phyloP scores from a whole-genome alignment of 2,888 invertebrate species.

The Diadegma fenestrale region DNA sequence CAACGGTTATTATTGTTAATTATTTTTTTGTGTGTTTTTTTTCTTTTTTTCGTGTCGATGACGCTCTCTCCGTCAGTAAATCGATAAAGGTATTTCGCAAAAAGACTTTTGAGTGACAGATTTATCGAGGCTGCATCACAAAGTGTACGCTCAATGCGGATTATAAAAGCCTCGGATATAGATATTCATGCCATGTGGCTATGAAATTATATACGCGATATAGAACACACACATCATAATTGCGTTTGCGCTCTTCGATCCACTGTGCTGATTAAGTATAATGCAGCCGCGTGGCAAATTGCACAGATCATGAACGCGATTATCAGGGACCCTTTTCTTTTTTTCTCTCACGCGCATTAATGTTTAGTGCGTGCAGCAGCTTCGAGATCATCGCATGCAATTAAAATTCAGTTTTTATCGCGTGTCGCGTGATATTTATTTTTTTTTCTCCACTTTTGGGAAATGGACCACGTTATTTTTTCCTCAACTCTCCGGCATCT shows the following conservation, averaged over 20 bases:
- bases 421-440: slow-evolving; percentile 56
- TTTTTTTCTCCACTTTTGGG: slow-evolving; percentile 38
- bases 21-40: background rate
- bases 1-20: slow-evolving; percentile 5
- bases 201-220: slow-evolving; percentile 21
- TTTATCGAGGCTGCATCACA: slow-evolving; percentile 30
- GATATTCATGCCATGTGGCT: background rate
- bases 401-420: background rate
- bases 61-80: slow-evolving; percentile 25
- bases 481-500: slow-evolving; percentile 36
- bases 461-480: slow-evolving; percentile 55
- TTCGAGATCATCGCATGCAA: background rate
- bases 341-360: slow-evolving; percentile 32
- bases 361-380: background rate
- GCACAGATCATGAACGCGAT: slow-evolving; percentile 62
- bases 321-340: slow-evolving; percentile 41
- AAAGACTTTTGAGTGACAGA: slow-evolving; percentile 45
- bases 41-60: slow-evolving; percentile 38
- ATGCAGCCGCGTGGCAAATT: slow-evolving; percentile 67
- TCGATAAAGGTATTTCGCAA: slow-evolving; percentile 17
- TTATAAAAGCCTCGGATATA: background rate
- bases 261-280: slow-evolving; percentile 65
- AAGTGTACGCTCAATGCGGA: background rate
- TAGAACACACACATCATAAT: slow-evolving; percentile 58
- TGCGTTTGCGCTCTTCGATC: slow-evolving; percentile 62